phyloP scores from a whole-genome alignment of 2,888 invertebrate genomes.

The Coenonympha arcania region DNA sequence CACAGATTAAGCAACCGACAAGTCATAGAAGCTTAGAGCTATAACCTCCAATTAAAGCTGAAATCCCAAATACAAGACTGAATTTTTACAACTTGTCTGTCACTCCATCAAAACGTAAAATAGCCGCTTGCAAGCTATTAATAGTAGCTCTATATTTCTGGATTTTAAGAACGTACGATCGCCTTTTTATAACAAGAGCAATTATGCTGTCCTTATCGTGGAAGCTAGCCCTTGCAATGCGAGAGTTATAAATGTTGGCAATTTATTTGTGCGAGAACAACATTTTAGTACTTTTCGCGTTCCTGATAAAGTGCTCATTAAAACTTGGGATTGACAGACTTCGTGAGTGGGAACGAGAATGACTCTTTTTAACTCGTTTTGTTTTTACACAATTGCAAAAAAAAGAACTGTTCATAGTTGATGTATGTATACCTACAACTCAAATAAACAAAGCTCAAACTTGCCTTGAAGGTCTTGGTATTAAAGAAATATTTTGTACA shows the following conservation, averaged over 20 bases:
- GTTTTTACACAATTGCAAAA: no score
- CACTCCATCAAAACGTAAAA: no score
- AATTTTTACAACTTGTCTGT: no score
- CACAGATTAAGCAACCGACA: no score
- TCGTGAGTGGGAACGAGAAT: background rate
- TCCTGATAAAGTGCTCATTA: slow-evolving; percentile 5
- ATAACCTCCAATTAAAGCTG: no score
- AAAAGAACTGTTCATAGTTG: no score
- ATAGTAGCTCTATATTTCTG: background rate
- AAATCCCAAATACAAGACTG: no score
- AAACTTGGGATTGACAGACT: slow-evolving; percentile 5
- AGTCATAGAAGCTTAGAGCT: no score
- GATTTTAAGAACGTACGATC: background rate
- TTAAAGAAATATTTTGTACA: no score
- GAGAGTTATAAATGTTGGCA: slow-evolving; percentile 12
- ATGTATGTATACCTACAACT: no score
- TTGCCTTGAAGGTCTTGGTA: no score
- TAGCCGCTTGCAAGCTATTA: background rate
- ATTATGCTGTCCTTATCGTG: slow-evolving; percentile 4
- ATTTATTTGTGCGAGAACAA: slow-evolving; percentile 9
- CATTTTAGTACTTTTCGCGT: slow-evolving; percentile 6
- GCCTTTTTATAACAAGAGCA: slow-evolving; percentile 3
- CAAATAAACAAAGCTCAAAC: no score
- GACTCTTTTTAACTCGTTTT: background rate
- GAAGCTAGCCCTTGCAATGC: slow-evolving; percentile 2